These are phyloP conservation scores for Dromas ardeola DNA, from an alignment of 2,113 vertebrate genomes.

Conservation along the genomic window DNA sequence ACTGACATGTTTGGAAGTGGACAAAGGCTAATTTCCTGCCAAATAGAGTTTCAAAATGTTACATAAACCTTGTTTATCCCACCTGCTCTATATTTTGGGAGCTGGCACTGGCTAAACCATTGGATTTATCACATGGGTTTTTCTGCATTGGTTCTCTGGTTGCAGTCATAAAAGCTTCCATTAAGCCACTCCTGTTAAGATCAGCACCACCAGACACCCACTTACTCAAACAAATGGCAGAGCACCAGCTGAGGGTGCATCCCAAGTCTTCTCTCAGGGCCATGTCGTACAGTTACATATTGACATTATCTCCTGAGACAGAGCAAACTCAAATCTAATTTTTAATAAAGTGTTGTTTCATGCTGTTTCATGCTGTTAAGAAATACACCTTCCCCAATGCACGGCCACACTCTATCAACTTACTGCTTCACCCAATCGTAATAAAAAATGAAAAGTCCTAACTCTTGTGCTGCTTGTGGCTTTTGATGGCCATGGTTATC, in stretches of 20 bases:
- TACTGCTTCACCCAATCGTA: neutral
- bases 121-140: neutral
- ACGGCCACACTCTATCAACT: neutral
- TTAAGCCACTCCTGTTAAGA: neutral
- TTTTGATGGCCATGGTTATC: neutral
- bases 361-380: neutral
- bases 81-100: neutral
- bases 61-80: neutral
- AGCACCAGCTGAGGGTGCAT: neutral
- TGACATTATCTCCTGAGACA: neutral
- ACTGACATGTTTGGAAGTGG: neutral
- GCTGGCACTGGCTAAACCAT: neutral
- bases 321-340: neutral
- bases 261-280: neutral
- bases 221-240: neutral
- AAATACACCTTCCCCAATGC: neutral
- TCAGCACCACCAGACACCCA: neutral
- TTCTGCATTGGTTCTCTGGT: neutral
- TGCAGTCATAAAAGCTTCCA: neutral
- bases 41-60: neutral
- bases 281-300: accelerated
- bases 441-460: neutral
- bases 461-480: neutral
- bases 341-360: neutral
- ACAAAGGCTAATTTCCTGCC: neutral